phyloP scores from a whole-genome alignment of 2,797 vertebrate species.

The Toxotes lorentzi region DNA sequence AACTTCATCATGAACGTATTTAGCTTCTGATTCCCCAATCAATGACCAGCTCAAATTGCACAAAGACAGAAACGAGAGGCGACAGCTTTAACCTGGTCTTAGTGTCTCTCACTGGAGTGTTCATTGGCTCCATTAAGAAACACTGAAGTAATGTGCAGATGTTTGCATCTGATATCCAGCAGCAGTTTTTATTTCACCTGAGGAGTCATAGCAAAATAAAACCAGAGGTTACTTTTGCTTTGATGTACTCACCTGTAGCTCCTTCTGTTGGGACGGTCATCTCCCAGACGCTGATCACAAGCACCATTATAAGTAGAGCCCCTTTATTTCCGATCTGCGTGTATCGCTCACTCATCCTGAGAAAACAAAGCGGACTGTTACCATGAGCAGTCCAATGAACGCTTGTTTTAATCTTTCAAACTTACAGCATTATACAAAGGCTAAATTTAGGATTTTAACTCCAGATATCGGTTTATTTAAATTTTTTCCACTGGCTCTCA shows the following conservation, averaged over 20 bases:
- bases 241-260: slow-evolving; percentile 89
- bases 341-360: slow-evolving; percentile 96
- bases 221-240: background rate
- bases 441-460: background rate
- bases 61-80: background rate
- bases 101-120: background rate
- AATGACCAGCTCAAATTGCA: background rate
- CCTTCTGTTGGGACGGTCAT: slow-evolving; percentile 88
- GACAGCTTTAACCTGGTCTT: background rate
- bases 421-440: background rate
- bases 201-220: background rate
- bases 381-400: background rate
- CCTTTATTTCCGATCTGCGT: slow-evolving; percentile 91
- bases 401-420: background rate
- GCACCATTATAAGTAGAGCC: slow-evolving; percentile 93
- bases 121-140: background rate
- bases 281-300: slow-evolving; percentile 91
- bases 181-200: background rate
- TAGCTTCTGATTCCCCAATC: background rate
- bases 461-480: background rate
- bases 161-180: background rate
- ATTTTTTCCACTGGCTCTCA: slow-evolving; percentile 10
- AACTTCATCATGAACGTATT: background rate
- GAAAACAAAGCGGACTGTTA: slow-evolving; percentile 60
- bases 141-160: background rate